Base-by-base conservation (phyloP, 2,888 invertebrate genomes). In the Acleris sparsana region DNA sequence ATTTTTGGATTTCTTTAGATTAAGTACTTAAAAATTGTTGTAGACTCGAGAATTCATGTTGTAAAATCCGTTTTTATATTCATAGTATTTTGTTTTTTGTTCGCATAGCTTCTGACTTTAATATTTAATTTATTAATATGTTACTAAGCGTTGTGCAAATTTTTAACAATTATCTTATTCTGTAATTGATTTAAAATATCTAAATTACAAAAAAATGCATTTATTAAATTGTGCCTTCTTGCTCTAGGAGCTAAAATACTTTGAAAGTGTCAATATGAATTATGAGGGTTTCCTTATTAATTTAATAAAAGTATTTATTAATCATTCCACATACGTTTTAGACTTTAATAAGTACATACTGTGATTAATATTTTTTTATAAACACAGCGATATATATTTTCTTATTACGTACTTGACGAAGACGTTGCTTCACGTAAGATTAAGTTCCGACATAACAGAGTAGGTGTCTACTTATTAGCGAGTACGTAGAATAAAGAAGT, bases 271-370 rank as follows among this genome's bases (percentile, higher is more conserved):
- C 79, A 39, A 13, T 80, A 73, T 82, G 77, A 77, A 73, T 75
- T 70, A 78, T 75, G 81, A 79, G 75, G 77, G 80, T 75, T 71
- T 71, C 68, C 71, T 69, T 73, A 71, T 75, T 70, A 71, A 75
- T 74, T 76, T 81, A 83, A 86, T 84, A 82, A 81, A 70, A 71
- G 69, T 67, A 69, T 71, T 69, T 48, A 72, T 74, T 80, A 80
- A 85, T 87, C 91, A 92, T 92, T 92, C 90, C 91, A 88, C 77
- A 78, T 73, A 74, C 71, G 84, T 80, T 79, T 78, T 84, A 84
- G 82, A 57, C 61, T 16, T 22, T 59, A 62, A 62, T 60, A 64
- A 83, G 77, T 84, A 84, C 77, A 84, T 81, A 83, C 87, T 90
- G 90, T 90, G 89, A 90, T 90, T 89, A 86, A 89, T 86, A 78